phyloP scores from a whole-genome alignment of 2,888 invertebrate species.

The Eudasyphora cyanicolor region DNA sequence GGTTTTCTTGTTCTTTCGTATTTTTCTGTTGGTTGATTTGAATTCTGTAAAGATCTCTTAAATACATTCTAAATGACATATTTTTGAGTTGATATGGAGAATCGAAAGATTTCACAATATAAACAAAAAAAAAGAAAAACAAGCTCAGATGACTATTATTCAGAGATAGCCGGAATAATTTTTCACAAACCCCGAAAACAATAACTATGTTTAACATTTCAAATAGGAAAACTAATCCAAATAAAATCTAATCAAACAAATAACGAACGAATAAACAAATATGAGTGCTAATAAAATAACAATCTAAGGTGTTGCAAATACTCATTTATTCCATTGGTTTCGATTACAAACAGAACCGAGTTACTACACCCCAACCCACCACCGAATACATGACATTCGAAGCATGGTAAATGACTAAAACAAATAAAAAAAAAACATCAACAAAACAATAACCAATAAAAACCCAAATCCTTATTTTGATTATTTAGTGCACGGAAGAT shows the following conservation, averaged over 20 bases:
- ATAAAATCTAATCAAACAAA: neutral
- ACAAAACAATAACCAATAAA: neutral
- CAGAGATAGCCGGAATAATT: conserved; percentile 5
- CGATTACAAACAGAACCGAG: too few relatives aligned
- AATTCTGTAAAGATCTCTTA: neutral
- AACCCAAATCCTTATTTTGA: conserved; percentile 36
- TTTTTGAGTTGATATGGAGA: neutral
- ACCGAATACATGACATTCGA: conserved; percentile 4
- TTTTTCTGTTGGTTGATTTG: neutral
- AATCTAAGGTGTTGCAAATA: neutral
- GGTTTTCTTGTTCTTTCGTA: neutral
- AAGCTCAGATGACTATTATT: neutral
- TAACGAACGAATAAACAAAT: neutral
- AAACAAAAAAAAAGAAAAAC: neutral
- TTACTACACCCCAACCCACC: neutral
- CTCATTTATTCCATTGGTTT: conserved; percentile 22
- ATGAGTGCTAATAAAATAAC: neutral
- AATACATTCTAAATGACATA: neutral
- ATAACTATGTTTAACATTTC: conserved; percentile 10
- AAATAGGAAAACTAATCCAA: neutral
- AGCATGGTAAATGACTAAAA: conserved; percentile 53
- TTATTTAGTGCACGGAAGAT: conserved; percentile 63
- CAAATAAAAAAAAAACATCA: conserved; percentile 10
- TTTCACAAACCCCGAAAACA: neutral
- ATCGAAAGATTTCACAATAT: neutral